Percentiles rank a stretch among this genome's conserved stretches.
Evolutionary conservation across 2,797 vertebrate genomes (phyloP).

Genomic region (Vespertilio murinus): DNA sequence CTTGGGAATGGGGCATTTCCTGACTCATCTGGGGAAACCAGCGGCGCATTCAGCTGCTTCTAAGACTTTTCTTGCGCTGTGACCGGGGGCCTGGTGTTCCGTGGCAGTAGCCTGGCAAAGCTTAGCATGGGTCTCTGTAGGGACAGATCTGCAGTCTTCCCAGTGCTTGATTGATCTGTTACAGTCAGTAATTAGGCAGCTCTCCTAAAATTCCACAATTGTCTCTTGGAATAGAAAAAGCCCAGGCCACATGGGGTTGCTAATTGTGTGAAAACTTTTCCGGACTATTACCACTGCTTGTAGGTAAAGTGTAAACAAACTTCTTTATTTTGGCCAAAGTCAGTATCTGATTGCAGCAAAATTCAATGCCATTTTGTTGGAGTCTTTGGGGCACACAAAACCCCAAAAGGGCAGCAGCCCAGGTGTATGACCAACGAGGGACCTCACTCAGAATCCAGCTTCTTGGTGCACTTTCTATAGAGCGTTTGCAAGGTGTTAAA

Average conservation of each 20-base stretch:
- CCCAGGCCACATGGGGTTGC: background rate
- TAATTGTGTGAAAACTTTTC: slow-evolving; percentile 61
- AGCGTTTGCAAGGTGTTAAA: background rate
- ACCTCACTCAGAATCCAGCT: background rate
- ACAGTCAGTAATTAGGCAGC: background rate
- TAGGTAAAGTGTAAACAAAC: slow-evolving; percentile 68
- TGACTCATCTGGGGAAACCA: background rate
- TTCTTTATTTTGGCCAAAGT: slow-evolving; percentile 44
- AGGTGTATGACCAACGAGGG: background rate
- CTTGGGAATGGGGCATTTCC: background rate
- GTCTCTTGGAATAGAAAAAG: slow-evolving; percentile 52
- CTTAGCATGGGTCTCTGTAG: background rate
- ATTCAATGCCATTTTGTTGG: background rate
- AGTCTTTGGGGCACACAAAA: background rate
- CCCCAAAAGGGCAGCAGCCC: background rate
- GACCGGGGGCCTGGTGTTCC: background rate
- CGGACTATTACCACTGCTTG: slow-evolving; percentile 7
- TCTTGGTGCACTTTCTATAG: background rate
- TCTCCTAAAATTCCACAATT: slow-evolving; percentile 51
- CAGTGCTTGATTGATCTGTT: background rate
- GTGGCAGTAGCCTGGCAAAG: background rate
- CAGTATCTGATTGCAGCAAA: slow-evolving; percentile 37
- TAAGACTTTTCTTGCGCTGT: background rate
- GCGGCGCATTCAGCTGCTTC: background rate
- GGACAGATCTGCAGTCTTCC: background rate